Evolutionary conservation across 2,113 vertebrate species (phyloP).

Genomic region (Chionomys nivalis): DNA sequence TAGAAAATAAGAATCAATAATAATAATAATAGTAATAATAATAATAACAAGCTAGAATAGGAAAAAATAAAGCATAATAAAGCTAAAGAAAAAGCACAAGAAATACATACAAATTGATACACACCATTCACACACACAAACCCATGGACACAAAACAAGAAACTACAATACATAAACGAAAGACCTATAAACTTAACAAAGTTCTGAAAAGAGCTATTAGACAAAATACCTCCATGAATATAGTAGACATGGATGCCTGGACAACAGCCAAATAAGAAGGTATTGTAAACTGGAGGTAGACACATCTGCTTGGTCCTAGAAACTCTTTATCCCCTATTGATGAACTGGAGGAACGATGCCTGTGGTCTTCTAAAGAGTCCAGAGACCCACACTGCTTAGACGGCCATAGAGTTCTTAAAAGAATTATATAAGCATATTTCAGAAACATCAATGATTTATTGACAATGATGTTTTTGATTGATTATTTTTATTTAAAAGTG

Average conservation of each 20-base stretch:
- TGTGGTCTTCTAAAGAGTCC: neutral
- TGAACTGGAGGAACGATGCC: neutral
- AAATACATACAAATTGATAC: neutral
- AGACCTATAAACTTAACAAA: neutral
- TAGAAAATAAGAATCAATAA: neutral
- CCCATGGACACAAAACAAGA: neutral
- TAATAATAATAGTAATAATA: neutral
- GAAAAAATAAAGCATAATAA: neutral
- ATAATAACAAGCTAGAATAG: neutral
- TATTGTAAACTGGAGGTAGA: neutral
- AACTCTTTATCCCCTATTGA: neutral
- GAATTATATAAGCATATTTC: conserved; percentile 64
- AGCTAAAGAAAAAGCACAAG: neutral
- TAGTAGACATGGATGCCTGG: neutral
- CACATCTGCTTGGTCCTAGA: neutral
- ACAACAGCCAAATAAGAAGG: neutral
- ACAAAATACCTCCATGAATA: neutral
- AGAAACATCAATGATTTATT: conserved; percentile 49
- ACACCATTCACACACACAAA: neutral
- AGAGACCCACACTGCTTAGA: neutral
- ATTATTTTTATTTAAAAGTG: neutral
- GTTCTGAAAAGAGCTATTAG: neutral
- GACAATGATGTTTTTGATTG: neutral
- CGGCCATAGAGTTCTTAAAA: neutral
- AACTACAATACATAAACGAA: neutral